phyloP scores from a whole-genome alignment of 2,888 invertebrate species.

The Trissolcus brochymenae region DNA sequence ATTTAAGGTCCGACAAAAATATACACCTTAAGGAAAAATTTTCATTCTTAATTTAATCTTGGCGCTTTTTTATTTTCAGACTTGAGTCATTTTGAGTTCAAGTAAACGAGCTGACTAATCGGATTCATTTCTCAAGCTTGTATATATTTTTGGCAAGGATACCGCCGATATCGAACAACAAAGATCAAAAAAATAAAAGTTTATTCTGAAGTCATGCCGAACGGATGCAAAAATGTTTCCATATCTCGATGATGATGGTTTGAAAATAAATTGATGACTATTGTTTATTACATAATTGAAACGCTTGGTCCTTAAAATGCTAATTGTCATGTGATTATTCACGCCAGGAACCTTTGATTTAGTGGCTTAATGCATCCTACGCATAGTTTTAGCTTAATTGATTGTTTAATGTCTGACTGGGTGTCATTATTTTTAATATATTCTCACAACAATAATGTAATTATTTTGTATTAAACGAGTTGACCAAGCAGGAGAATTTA shows the following conservation, averaged over 20 bases:
- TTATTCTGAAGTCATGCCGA: not conserved
- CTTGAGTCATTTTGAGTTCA: slow-evolving; percentile 2
- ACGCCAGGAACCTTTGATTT: too few species aligned
- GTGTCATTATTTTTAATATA: slow-evolving; percentile 25
- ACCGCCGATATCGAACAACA: not conserved
- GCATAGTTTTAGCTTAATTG: slow-evolving; percentile 32
- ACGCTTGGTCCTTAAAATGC: too few species aligned
- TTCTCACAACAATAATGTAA: slow-evolving; percentile 24
- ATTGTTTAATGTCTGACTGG: slow-evolving; percentile 12
- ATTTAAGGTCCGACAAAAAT: too few species aligned
- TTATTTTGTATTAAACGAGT: slow-evolving; percentile 1
- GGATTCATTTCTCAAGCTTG: slow-evolving; percentile 8
- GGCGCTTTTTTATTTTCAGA: slow-evolving; percentile 14
- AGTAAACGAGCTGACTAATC: slow-evolving; percentile 33
- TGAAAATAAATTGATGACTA: too few species aligned
- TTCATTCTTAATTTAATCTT: not conserved
- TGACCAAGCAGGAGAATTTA: too few species aligned
- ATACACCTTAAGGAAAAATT: not conserved
- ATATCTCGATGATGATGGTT: not conserved
- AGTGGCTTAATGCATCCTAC: slow-evolving; percentile 22
- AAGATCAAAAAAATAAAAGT: not conserved
- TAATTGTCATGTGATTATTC: too few species aligned
- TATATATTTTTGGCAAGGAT: slow-evolving; percentile 18
- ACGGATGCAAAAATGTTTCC: too few species aligned
- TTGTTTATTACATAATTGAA: too few species aligned